These are phyloP conservation scores for Pheosia tremula DNA, from an alignment of 2,888 invertebrate species.

Conservation along the genomic window DNA sequence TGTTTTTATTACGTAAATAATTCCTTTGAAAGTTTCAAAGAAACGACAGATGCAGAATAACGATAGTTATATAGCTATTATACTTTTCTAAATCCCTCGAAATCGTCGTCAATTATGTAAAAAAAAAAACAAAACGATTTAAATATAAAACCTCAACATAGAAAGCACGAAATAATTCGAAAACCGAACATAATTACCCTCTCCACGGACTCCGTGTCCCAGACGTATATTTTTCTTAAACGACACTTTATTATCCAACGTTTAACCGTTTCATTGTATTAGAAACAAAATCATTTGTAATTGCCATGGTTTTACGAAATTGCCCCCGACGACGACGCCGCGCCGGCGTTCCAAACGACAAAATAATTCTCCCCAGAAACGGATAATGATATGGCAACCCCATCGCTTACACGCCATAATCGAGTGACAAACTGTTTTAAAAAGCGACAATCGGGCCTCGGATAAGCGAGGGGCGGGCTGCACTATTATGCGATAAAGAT, in stretches of 20 bases:
- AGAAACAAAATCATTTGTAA: slow-evolving; percentile 67
- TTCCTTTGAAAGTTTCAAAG: neutral
- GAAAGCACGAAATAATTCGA: slow-evolving; percentile 54
- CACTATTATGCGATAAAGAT: slow-evolving; percentile 35
- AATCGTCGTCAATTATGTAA: slow-evolving; percentile 34
- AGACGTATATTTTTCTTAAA: slow-evolving; percentile 79
- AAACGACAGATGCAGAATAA: slow-evolving; percentile 1
- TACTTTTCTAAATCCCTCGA: slow-evolving; percentile 6
- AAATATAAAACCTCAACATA: slow-evolving; percentile 12
- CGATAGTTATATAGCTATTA: slow-evolving; percentile 1
- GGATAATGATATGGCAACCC: slow-evolving; percentile 74
- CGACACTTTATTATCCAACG: slow-evolving; percentile 80
- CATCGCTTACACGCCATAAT: slow-evolving; percentile 71
- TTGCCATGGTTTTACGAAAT: slow-evolving; percentile 68
- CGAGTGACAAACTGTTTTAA: slow-evolving; percentile 80
- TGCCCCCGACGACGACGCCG: slow-evolving; percentile 60
- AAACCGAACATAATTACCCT: slow-evolving; percentile 59
- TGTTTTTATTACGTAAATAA: neutral
- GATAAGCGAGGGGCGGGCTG: slow-evolving; percentile 43
- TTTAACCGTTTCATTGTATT: slow-evolving; percentile 79
- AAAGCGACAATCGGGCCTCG: slow-evolving; percentile 65
- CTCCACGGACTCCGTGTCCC: slow-evolving; percentile 44
- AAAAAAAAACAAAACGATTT: slow-evolving; percentile 35
- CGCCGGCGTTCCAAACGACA: slow-evolving; percentile 61
- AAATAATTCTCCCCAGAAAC: slow-evolving; percentile 73